Evolutionary conservation across 2,113 vertebrate genomes (phyloP).

Genomic region (Ahaetulla prasina): DNA sequence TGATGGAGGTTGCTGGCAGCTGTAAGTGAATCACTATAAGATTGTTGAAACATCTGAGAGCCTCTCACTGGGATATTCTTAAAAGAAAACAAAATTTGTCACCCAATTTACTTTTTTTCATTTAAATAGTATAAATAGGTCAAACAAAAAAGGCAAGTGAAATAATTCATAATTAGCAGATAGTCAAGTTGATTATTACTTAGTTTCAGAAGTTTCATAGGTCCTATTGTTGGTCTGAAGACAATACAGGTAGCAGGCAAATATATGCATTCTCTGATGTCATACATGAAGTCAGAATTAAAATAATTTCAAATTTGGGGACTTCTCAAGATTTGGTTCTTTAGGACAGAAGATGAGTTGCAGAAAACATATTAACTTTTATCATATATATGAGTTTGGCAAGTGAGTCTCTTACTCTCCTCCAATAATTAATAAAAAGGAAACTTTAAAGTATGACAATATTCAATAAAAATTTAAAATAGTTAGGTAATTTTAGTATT

Average conservation of each 20-base stretch:
- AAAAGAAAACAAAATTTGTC: neutral
- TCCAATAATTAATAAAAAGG: neutral
- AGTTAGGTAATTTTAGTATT: neutral
- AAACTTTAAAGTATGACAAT: neutral
- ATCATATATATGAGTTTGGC: neutral
- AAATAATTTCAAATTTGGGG: neutral
- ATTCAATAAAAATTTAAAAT: neutral
- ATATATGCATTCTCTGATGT: neutral
- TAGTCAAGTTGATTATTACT: neutral
- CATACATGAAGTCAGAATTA: neutral
- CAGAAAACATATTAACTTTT: neutral
- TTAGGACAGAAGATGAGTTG: neutral
- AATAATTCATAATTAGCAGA: neutral
- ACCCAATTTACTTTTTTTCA: neutral
- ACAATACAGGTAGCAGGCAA: neutral
- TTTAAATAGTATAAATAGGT: neutral
- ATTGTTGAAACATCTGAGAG: neutral
- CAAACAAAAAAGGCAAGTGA: neutral
- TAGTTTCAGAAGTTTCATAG: neutral
- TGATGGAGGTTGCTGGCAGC: neutral
- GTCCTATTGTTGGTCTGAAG: neutral
- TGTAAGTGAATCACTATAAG: neutral
- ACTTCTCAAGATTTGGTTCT: neutral
- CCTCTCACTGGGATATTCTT: neutral
- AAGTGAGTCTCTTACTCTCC: neutral